Conservation (phyloP, 2,888 invertebrate species). For the Baronia brevicornis region DNA sequence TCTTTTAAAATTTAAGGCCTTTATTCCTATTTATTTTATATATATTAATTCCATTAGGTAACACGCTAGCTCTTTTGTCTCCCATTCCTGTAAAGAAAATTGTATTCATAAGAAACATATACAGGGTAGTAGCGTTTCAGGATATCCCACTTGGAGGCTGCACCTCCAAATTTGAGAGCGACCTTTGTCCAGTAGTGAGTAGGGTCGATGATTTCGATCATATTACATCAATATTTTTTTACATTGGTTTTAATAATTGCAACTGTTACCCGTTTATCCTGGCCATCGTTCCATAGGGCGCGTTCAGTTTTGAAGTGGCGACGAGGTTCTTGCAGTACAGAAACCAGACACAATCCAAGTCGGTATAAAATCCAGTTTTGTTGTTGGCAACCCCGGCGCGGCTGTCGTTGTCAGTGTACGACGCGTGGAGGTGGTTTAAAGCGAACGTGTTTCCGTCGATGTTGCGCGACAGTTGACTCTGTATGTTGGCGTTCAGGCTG, state of each 20-base stretch:
- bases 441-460: slow-evolving; percentile 53
- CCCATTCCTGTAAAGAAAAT: too few species aligned
- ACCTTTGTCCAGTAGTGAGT: too few species aligned
- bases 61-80: too few species aligned
- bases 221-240: background rate
- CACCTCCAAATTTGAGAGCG: too few species aligned
- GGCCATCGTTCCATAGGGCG: slow-evolving; percentile 75
- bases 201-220: background rate
- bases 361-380: slow-evolving; percentile 38
- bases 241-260: background rate
- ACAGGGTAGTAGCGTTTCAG: too few species aligned
- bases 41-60: too few species aligned
- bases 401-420: slow-evolving; percentile 33
- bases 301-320: slow-evolving; percentile 63
- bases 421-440: slow-evolving; percentile 48
- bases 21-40: too few species aligned
- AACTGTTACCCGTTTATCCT: slow-evolving; percentile 73
- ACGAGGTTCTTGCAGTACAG: slow-evolving; percentile 75
- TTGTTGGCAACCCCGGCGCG: slow-evolving; percentile 29
- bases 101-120: too few species aligned
- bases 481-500: slow-evolving; percentile 29
- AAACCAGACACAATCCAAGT: slow-evolving; percentile 76
- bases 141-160: too few species aligned
- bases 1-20: too few species aligned
- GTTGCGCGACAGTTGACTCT: slow-evolving; percentile 50